A percentile compares a stretch with the other conserved stretches of the same genome.
These are phyloP conservation scores for Podarcis cretensis DNA, from an alignment of 2,113 vertebrate genomes.

Conservation along the genomic window DNA sequence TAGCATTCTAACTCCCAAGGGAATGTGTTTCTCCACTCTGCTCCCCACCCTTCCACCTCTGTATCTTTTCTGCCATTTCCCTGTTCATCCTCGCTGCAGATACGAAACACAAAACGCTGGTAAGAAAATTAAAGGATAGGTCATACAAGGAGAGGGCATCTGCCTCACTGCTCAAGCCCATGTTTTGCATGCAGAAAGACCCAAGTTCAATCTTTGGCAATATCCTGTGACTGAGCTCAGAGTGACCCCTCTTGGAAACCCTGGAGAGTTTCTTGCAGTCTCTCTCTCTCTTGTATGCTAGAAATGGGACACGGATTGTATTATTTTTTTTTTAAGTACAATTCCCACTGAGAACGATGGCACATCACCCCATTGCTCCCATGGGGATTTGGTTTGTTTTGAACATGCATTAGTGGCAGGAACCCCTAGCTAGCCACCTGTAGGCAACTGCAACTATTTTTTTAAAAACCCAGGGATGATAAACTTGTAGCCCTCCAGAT, in stretches of 20 bases:
- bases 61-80: background rate
- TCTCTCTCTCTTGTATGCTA: too few species aligned
- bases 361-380: too few species aligned
- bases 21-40: conserved; percentile 54
- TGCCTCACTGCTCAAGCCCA: background rate
- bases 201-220: background rate
- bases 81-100: conserved; percentile 9
- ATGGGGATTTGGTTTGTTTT: too few species aligned
- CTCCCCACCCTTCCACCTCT: conserved; percentile 26
- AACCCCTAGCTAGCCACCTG: too few species aligned
- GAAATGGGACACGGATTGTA: too few species aligned
- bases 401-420: too few species aligned
- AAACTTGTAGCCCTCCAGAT: too few species aligned
- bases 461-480: too few species aligned
- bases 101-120: background rate
- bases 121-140: background rate
- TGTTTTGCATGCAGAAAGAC: background rate
- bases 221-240: background rate
- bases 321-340: too few species aligned
- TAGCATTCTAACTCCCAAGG: conserved; percentile 67
- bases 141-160: background rate
- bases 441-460: too few species aligned
- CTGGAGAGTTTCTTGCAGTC: background rate
- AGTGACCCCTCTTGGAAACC: background rate
- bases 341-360: too few species aligned